These are phyloP conservation scores for Psococerastis gibbosa DNA, from an alignment of 2,888 invertebrate genomes.

Conservation along the genomic window DNA sequence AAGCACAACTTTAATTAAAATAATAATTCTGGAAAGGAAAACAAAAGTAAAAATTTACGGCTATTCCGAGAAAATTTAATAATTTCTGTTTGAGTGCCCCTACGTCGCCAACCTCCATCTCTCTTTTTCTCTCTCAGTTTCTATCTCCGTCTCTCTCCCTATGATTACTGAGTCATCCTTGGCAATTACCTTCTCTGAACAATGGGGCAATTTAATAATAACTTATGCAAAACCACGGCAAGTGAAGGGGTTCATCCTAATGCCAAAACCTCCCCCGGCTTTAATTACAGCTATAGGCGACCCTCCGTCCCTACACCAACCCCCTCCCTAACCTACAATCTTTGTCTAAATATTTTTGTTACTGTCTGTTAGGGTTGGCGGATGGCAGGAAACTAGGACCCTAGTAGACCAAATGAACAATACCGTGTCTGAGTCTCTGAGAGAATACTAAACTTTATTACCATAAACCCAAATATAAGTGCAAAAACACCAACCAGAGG, in stretches of 20 bases:
- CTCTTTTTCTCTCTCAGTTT: no score
- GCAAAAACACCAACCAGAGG: no score
- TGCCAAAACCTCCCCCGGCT: not conserved
- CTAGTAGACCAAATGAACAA: no score
- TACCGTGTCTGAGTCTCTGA: no score
- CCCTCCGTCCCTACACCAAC: not conserved
- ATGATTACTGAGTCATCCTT: conserved; percentile 10
- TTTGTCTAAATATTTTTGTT: no score
- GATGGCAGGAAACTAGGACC: no score
- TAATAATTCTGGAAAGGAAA: conserved; percentile 10
- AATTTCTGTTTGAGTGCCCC: conserved; percentile 11
- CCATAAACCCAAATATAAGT: no score
- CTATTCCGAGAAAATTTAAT: conserved; percentile 10
- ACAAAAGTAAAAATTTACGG: conserved; percentile 11
- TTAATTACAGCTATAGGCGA: conserved; percentile 3
- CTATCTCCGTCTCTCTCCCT: no score
- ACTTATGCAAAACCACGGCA: conserved; percentile 10
- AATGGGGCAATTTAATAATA: conserved; percentile 11
- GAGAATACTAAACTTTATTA: no score
- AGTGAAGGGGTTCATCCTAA: conserved; percentile 7
- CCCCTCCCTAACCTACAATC: not conserved
- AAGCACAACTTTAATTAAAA: conserved; percentile 9
- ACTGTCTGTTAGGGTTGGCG: no score
- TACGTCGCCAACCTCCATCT: no score
- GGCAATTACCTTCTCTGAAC: conserved; percentile 10